These are phyloP conservation scores for Leptinotarsa haldemani DNA, from an alignment of 2,888 invertebrate species.

Conservation along the genomic window DNA sequence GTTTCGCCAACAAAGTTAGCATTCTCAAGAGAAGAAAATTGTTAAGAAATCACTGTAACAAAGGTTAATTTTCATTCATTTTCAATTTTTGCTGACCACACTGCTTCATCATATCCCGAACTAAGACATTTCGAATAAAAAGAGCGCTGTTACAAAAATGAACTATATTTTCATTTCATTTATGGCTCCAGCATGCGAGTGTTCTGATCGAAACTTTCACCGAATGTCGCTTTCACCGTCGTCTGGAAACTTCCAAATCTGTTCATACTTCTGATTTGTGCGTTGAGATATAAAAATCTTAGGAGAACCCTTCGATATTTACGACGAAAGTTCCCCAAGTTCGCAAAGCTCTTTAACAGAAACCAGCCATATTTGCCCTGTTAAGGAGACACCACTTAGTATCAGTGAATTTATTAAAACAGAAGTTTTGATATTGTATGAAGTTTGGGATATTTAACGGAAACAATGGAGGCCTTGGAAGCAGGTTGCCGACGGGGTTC, in stretches of 20 bases:
- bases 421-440: conserved; percentile 1
- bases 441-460: not conserved
- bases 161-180: not conserved
- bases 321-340: not conserved
- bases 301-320: conserved; percentile 1
- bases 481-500: too few relatives aligned
- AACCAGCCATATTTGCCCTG: not conserved
- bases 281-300: conserved; percentile 6
- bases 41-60: too few relatives aligned
- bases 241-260: conserved; percentile 6
- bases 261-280: not conserved
- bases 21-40: too few relatives aligned
- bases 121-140: not conserved
- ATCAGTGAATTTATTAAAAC: not conserved
- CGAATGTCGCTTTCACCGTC: not conserved
- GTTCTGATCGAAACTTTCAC: not conserved
- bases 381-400: not conserved
- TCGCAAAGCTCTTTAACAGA: conserved; percentile 6
- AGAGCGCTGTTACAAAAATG: not conserved
- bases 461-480: not conserved
- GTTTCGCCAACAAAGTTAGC: too few relatives aligned
- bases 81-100: too few relatives aligned
- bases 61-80: too few relatives aligned
- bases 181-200: not conserved
- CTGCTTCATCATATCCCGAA: not conserved